Evolutionary conservation across 2,113 vertebrate species (phyloP).

Genomic region (Euleptes europaea): DNA sequence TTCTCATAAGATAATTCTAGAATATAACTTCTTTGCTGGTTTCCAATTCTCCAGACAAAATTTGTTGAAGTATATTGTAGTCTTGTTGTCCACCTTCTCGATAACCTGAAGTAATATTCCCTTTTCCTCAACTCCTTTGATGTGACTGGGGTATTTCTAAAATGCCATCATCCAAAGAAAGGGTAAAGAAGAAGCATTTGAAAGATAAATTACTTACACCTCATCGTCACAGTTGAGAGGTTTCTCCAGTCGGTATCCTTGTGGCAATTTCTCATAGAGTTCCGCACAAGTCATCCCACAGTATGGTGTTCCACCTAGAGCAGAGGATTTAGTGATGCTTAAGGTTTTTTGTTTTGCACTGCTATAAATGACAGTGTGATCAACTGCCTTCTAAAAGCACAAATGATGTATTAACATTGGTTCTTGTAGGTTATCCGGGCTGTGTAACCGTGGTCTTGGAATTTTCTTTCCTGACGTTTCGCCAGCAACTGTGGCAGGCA

Average conservation of each 20-base stretch:
- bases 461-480: no score
- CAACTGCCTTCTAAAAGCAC: neutral
- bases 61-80: neutral
- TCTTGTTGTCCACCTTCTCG: neutral
- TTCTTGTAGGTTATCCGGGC: no score
- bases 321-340: neutral
- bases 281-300: slow-evolving; percentile 90
- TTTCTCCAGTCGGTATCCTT: slow-evolving; percentile 88
- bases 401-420: neutral
- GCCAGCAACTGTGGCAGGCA: no score
- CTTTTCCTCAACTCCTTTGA: neutral
- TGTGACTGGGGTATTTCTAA: neutral
- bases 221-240: slow-evolving; percentile 90
- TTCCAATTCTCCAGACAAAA: neutral
- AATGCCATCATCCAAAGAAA: neutral
- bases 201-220: slow-evolving; percentile 77
- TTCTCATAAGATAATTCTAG: neutral
- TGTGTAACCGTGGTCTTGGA: no score
- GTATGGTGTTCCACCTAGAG: slow-evolving; percentile 86
- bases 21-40: neutral
- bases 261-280: slow-evolving; percentile 88
- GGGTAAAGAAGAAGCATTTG: neutral
- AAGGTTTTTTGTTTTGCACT: neutral
- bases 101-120: neutral
- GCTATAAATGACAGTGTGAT: neutral